Evolutionary conservation across 2,113 vertebrate species (phyloP), one percentile per base, ranked within the genome.

Genomic region (Anhinga anhinga): DNA sequence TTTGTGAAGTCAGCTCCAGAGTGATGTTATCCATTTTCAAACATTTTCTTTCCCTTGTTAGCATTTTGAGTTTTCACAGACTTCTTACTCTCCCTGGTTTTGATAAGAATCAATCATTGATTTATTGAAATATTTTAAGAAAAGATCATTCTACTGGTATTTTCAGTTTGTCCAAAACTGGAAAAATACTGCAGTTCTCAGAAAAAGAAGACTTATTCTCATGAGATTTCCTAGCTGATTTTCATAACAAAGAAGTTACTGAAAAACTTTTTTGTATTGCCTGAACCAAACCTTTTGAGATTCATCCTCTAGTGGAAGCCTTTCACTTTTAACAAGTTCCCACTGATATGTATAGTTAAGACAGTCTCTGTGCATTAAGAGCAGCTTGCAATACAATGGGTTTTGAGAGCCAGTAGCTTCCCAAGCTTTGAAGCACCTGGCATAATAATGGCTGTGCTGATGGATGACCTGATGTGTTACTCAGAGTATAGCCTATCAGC

Each of bases 1-100:
- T 92, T 92, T 97, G 82, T 91, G 93, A 97, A 96, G 94, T 95
- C 92, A 93, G 88, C 93, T 95, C 86, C 82, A 77, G 86, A 94
- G 71, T 59, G 79, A 86, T 87, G 77, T 91, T 95, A 95, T 85
- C 70, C 61, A 50, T 95, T 96, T 97, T 94, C 95, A 97, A 96
- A 96, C 49, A 47, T 94, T 94, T 95, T 93, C 80, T 92, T 93
- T 96, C 88, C n/a, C 70, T 91, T 40, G 62, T 94, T 96, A 95
- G 92, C 82, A 91, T 97, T 96, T 74, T 85, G 66, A 94, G 16
- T 93, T 95, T 90, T 95, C 71, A 92, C 77, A 90, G 82, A 15
- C 44, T 79, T 90, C 73, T 82, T 89, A 59, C 8, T 78, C 70
- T 92, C 70, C 13, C 32, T 56, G 61, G 40, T 83, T 96, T 93